Base-by-base conservation (phyloP, 1,140 invertebrate genomes). In the Drosophila virilis region DNA sequence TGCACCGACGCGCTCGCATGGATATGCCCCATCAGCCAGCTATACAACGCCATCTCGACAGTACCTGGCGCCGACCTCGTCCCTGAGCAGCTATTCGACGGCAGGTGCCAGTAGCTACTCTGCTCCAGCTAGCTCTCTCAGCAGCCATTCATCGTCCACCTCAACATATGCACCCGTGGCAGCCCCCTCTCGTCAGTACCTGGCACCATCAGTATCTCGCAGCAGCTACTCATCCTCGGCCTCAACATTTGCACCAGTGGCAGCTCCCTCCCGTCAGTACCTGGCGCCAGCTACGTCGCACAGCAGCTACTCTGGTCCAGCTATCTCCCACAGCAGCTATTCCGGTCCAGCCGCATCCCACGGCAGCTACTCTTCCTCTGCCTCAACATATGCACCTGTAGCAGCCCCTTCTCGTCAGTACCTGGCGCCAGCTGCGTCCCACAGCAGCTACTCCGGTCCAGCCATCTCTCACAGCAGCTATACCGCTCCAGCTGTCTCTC, bases 131-230 rank as follows among this genome's bases (percentile, higher is more conserved):
- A n/a, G 15, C 5, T 60, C 74, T 0, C 60, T 43, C 33, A 50
- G 73, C 35, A 58, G 45, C 45, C 35, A 22, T 9, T 33, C 54
- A 15, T 59, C 52, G 9, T 60, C 54, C 0, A 61, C 42, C 0
- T 68, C 78, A 22, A 46, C 66, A 15, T 67, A 13, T 10, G 57
- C 22, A 5, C 22, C 22, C 22, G 22, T 28, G 22, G 22, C 59
- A 2, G 61, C 78, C 37, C 78, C 78, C 17, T 77, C 78, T 9
- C 65, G 66, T n/a, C 79, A 83, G 32, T 83, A 83, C 33, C 35
- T 74, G 28, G 65, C 78, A 0, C 74, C 80, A n/a, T 59, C 43
- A 1, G 51, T 15, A 1, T 58, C 69, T 8, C 66, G 57, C 12
- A 33, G 15, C 17, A 75, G 73, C 43, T 78, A 78, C 38, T 54